phyloP scores from a whole-genome alignment of 2,888 invertebrate species.

The Laspeyria flexula region DNA sequence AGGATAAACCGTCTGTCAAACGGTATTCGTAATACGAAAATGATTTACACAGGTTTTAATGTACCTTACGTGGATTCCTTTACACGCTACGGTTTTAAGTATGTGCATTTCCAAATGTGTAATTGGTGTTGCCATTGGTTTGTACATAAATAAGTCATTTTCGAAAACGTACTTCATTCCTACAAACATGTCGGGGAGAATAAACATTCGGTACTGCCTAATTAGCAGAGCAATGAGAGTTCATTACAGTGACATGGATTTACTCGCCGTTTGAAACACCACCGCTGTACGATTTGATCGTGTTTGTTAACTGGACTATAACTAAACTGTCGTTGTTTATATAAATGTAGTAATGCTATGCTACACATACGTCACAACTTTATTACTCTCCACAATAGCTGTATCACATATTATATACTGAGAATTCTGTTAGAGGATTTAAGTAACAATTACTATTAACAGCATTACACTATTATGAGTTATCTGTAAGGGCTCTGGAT shows the following conservation, averaged over 20 bases:
- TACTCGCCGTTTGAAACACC: slow-evolving; percentile 4
- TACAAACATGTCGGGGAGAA: slow-evolving; percentile 39
- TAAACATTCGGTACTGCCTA: slow-evolving; percentile 33
- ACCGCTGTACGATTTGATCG: slow-evolving; percentile 6
- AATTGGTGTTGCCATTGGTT: slow-evolving; percentile 16
- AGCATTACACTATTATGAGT: slow-evolving; percentile 28
- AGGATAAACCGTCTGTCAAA: slow-evolving; percentile 32
- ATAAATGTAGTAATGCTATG: slow-evolving; percentile 9
- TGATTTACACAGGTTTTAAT: slow-evolving; percentile 26
- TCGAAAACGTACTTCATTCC: slow-evolving; percentile 30
- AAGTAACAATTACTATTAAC: slow-evolving; percentile 22
- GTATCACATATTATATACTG: slow-evolving; percentile 29
- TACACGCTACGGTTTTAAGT: slow-evolving; percentile 44
- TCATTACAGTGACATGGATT: slow-evolving; percentile 11
- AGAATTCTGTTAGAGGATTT: slow-evolving; percentile 15
- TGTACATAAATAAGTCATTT: slow-evolving; percentile 24
- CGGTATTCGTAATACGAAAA: slow-evolving; percentile 22
- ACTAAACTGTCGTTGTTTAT: slow-evolving; percentile 26
- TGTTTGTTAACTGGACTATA: slow-evolving; percentile 10
- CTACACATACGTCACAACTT: slow-evolving; percentile 31
- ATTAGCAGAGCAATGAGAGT: slow-evolving; percentile 36
- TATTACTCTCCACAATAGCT: slow-evolving; percentile 51
- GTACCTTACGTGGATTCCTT: slow-evolving; percentile 35
- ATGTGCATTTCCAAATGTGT: slow-evolving; percentile 16
- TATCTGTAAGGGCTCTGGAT: slow-evolving; percentile 29